These are phyloP conservation scores for Esox lucius DNA, from an alignment of 2,797 vertebrate genomes.

Conservation along the genomic window DNA sequence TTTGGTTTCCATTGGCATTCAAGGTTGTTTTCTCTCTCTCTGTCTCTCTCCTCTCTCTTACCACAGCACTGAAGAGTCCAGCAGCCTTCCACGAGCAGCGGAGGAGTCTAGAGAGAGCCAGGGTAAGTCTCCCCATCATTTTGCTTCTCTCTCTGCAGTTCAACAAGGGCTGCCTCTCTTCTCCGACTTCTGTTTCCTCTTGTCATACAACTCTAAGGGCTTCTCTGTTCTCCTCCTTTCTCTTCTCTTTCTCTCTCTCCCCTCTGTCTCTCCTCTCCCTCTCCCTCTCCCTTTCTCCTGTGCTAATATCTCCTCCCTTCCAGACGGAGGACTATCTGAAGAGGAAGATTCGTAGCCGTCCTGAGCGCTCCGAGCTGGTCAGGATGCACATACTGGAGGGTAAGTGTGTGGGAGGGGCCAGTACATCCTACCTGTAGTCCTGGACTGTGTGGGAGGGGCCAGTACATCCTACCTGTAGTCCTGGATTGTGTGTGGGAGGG, in stretches of 20 bases:
- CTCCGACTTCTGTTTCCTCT: too few relatives aligned
- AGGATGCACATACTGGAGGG: slow-evolving; percentile 99
- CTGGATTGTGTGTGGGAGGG: too few relatives aligned
- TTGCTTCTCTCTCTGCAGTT: neutral
- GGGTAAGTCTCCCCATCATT: slow-evolving; percentile 78
- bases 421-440: too few relatives aligned
- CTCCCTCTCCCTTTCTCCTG: neutral
- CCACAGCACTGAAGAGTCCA: slow-evolving; percentile 93
- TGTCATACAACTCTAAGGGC: neutral
- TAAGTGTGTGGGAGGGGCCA: slow-evolving; percentile 50
- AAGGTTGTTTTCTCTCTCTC: neutral
- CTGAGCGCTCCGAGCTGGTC: slow-evolving; percentile 93
- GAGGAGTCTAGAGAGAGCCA: slow-evolving; percentile 92
- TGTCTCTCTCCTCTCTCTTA: neutral
- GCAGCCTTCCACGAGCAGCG: slow-evolving; percentile 98
- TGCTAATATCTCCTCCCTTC: slow-evolving; percentile 7
- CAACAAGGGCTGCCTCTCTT: neutral
- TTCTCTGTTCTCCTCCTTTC: neutral
- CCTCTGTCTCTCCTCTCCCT: neutral
- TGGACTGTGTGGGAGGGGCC: too few relatives aligned
- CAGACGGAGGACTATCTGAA: slow-evolving; percentile 98
- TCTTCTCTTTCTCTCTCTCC: neutral
- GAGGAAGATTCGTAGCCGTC: slow-evolving; percentile 93
- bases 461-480: too few relatives aligned
- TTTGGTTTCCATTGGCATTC: neutral